Base-by-base conservation (phyloP, 2,888 invertebrate species). In the Volucella inanis region DNA sequence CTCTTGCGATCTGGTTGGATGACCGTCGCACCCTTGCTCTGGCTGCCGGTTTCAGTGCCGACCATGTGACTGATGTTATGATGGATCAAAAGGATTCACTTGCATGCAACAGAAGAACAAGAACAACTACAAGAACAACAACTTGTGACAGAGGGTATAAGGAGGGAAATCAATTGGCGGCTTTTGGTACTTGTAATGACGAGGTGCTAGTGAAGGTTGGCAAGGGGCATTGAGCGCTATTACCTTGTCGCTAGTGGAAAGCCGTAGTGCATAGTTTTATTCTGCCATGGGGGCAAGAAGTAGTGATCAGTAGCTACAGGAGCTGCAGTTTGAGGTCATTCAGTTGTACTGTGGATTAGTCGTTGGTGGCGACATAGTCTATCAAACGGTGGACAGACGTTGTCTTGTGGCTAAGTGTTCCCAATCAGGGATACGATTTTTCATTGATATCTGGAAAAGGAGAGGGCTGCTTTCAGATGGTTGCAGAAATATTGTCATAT, bases 41-140 rank as follows among this genome's bases (percentile, higher is more conserved):
- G 10, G 15, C 54, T 31, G 31, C 57, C 38, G 22, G 45, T 18
- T 22, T 3, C n/a, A 18, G 65, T 31, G 31, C 31, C 31, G 9
- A 39, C 49, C 61, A 72, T 43, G 74, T 83, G 83, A 82, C 65
- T 76, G 82, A 72, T 82, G 77, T 72, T 82, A 77, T 82, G 83
- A 83, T 83, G 72, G 72, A 79, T 78, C 78, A 78, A 83, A 83
- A 79, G 72, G 79, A 78, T 78, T 64, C 74, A 52, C 68, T 74
- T 14, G 38, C 65, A 57, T 62, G 71, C 61, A 76, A 64, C 18
- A 55, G 62, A 39, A 38, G n/a, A 61, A 14, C 59, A 61, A 39
- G 39, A 55, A 52, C 52, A 12, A 12, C 31, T 47, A 47, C 18
- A 61, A 39, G 39, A 39, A 52, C 52, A 12, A 12, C 31, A 62